Percentiles rank a stretch among this genome's conserved stretches.
phyloP scores from a whole-genome alignment of 1,140 invertebrate genomes.

The Neodiprion pinetum region DNA sequence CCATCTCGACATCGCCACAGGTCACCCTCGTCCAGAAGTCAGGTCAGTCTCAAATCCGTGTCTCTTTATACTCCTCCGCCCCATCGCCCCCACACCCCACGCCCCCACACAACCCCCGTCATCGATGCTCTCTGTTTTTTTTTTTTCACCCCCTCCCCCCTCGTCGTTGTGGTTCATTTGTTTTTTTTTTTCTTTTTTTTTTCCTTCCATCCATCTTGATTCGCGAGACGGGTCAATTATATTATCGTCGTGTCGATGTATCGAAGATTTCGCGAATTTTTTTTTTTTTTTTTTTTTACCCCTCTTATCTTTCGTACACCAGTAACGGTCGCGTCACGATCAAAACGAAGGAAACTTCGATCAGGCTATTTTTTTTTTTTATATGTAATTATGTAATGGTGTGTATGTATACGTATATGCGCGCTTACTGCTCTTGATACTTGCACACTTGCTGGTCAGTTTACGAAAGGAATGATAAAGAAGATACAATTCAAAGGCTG shows the following conservation, averaged over 20 bases:
- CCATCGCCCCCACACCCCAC: constrained; percentile 24
- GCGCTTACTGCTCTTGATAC: too few species aligned
- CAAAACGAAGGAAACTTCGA: too few species aligned
- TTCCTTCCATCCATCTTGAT: neutral
- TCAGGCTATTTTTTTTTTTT: too few species aligned
- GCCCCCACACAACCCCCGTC: constrained; percentile 21
- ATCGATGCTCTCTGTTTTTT: constrained; percentile 8
- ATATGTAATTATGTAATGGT: too few species aligned
- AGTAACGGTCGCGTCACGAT: neutral
- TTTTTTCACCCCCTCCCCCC: constrained; percentile 29
- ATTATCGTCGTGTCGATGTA: constrained; percentile 35
- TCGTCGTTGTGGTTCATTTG: neutral
- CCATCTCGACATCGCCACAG: constrained; percentile 43
- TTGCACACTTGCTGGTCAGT: too few species aligned
- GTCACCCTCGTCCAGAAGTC: constrained; percentile 52
- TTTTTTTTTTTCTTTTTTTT: neutral
- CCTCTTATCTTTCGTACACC: constrained; percentile 12
- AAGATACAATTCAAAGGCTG: too few species aligned
- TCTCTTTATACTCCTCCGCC: constrained; percentile 9
- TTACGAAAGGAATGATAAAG: too few species aligned
- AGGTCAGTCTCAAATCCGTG: constrained; percentile 49
- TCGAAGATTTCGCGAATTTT: neutral
- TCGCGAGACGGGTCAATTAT: constrained; percentile 12
- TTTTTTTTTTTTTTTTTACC: constrained; percentile 14
- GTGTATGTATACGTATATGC: too few species aligned